Conservation (phyloP, 2,113 vertebrate genomes). For the Podiceps cristatus region DNA sequence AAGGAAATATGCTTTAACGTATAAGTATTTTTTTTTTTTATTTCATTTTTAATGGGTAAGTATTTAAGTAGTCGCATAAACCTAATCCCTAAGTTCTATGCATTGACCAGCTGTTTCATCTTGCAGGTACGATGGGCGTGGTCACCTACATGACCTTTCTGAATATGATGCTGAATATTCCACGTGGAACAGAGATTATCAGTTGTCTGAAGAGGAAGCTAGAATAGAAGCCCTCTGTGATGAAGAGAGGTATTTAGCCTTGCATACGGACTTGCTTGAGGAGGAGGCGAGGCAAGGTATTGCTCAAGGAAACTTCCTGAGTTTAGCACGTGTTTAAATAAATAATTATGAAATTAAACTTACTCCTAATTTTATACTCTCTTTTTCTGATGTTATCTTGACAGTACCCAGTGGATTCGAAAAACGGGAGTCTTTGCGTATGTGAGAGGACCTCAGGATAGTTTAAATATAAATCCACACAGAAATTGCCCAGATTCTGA, state of each 20-base stretch:
- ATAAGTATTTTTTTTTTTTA: conserved; percentile 42
- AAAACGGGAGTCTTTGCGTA: conserved; percentile 84
- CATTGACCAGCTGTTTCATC: conserved; percentile 82
- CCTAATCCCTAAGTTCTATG: conserved; percentile 49
- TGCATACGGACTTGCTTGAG: conserved; percentile 98
- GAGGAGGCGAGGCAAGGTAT: conserved; percentile 99
- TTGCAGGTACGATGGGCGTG: conserved; percentile 98
- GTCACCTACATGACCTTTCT: conserved; percentile 99
- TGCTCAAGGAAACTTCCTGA: conserved; percentile 78
- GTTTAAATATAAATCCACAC: conserved; percentile 84
- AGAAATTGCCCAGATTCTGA: conserved; percentile 81
- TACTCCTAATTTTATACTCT: conserved; percentile 85
- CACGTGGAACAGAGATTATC: conserved; percentile 97
- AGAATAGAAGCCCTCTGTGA: conserved; percentile 97
- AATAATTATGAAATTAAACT: conserved; percentile 65
- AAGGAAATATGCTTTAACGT: conserved; percentile 40
- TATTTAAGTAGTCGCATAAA: conserved; percentile 64
- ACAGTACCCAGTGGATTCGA: conserved; percentile 87
- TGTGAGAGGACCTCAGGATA: conserved; percentile 87
- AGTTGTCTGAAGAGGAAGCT: conserved; percentile 96
- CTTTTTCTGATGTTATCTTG: conserved; percentile 90
- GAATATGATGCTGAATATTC: conserved; percentile 95
- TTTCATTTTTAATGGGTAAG: conserved; percentile 77
- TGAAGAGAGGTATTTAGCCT: conserved; percentile 99
- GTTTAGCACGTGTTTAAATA: conserved; percentile 68